Percentiles rank a stretch among this genome's conserved stretches.
These are phyloP conservation scores for Rhingia rostrata DNA, from an alignment of 2,888 invertebrate genomes.

Conservation along the genomic window DNA sequence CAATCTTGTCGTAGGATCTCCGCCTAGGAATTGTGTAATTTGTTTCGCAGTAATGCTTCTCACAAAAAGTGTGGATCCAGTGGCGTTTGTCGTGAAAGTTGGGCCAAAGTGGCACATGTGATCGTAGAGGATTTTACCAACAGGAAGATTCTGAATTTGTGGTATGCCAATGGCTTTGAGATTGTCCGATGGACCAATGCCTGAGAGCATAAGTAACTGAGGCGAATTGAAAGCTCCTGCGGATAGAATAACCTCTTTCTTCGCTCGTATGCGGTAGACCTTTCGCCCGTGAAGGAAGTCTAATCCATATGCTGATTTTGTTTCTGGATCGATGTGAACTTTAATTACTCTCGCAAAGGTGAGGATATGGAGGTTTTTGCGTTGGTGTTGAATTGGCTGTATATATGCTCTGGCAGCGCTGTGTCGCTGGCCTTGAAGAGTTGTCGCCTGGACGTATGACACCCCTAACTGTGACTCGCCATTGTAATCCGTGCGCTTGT, in stretches of 20 bases:
- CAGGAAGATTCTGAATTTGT: slow-evolving; percentile 86
- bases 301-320: slow-evolving; percentile 88
- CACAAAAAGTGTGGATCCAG: slow-evolving; percentile 77
- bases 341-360: slow-evolving; percentile 87
- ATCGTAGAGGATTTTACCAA: slow-evolving; percentile 87
- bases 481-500: slow-evolving; percentile 88
- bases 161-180: slow-evolving; percentile 85
- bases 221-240: slow-evolving; percentile 95
- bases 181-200: slow-evolving; percentile 85
- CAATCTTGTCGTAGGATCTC: slow-evolving; percentile 83
- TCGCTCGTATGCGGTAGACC: slow-evolving; percentile 84
- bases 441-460: slow-evolving; percentile 86
- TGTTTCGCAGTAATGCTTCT: slow-evolving; percentile 66
- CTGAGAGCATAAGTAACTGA: slow-evolving; percentile 94
- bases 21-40: slow-evolving; percentile 76
- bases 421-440: slow-evolving; percentile 85
- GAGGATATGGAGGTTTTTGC: slow-evolving; percentile 87
- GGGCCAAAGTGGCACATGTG: slow-evolving; percentile 83
- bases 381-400: slow-evolving; percentile 83
- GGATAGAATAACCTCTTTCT: slow-evolving; percentile 92
- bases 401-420: slow-evolving; percentile 88
- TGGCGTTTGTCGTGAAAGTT: slow-evolving; percentile 81
- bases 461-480: slow-evolving; percentile 86
- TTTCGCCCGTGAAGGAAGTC: slow-evolving; percentile 85
- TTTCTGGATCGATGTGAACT: slow-evolving; percentile 86